Evolutionary conservation across 2,888 invertebrate species (phyloP).

Genomic region (Hirtodrosophila duncani): DNA sequence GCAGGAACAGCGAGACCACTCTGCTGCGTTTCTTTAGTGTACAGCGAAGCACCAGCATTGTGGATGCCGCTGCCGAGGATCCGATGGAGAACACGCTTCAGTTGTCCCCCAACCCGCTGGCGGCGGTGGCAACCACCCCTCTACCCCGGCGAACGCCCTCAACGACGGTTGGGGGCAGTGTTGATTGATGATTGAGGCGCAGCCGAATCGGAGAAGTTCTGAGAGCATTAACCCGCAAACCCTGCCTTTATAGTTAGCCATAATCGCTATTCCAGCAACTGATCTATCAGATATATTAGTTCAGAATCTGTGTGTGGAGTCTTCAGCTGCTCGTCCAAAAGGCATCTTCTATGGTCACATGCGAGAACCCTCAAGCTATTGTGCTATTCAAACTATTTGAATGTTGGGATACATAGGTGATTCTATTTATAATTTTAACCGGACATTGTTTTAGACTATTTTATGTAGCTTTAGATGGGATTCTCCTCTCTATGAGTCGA

Average conservation of each 20-base stretch:
- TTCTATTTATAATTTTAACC: slow-evolving; percentile 26
- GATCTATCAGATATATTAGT: no score
- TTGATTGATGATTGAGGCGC: slow-evolving; percentile 46
- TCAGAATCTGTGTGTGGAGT: no score
- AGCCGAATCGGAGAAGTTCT: no score
- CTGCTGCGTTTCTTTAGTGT: slow-evolving; percentile 76
- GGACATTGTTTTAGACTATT: slow-evolving; percentile 32
- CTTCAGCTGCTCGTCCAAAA: no score
- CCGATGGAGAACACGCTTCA: slow-evolving; percentile 5
- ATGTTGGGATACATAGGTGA: no score
- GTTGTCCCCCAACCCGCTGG: slow-evolving; percentile 16
- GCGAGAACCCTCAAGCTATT: no score
- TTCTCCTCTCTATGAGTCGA: slow-evolving; percentile 13
- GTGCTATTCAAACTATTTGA: no score
- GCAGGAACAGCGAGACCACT: slow-evolving; percentile 77
- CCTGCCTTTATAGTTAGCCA: no score
- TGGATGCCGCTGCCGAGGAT: no score
- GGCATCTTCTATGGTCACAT: no score
- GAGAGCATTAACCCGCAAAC: no score
- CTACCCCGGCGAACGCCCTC: slow-evolving; percentile 34
- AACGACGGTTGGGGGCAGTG: slow-evolving; percentile 43
- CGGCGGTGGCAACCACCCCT: slow-evolving; percentile 8
- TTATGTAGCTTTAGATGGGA: slow-evolving; percentile 25
- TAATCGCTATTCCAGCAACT: no score
- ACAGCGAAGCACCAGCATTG: slow-evolving; percentile 46